Evolutionary conservation across 2,113 vertebrate genomes (phyloP), one percentile per base, ranked within the genome.

Genomic region (Brachyhypopomus occidentalis): DNA sequence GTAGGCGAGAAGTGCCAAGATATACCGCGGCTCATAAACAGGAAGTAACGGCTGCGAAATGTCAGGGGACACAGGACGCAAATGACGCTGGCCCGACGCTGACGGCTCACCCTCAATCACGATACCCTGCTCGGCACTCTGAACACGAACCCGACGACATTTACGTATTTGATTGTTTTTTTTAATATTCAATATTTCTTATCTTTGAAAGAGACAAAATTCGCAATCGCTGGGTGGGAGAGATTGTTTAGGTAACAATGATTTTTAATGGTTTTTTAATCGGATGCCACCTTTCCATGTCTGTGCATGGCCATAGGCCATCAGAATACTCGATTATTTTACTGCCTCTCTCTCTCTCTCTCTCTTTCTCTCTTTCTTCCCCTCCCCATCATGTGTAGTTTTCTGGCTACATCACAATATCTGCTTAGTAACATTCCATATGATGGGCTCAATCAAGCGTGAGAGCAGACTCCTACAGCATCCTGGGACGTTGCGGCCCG

Each of bases 11-110:
- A 34, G 67, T 36, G 60, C 62, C 2, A 38, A 77, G 55, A 83
- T 84, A 66, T 75, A 82, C 84, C 25, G 62, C 41, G 27, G 38
- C 48, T 12, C 70, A 63, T 83, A 72, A 84, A 80, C 30, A 72
- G 70, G 45, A 78, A 38, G 76, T 45, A 79, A 74, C 75, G 74
- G 64, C 79, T 83, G 72, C 58, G 79, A 75, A 84, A 79, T 64
- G 64, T 52, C 41, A 78, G 30, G 38, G 66, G 77, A 58, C 2
- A 58, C 2, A 66, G 59, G 63, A 45, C 30, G 41, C 75, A 85
- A 79, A 77, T 77, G 64, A 76, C 16, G 56, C 1, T 25, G 41
- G 55, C 60, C 27, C 64, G 25, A 64, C 84, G n/a, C 34, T 30
- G n/a, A 34, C 17, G 73, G 16, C n/a, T 38, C 23, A 17, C 27